Percentiles rank a stretch among this genome's conserved stretches.
phyloP scores from a whole-genome alignment of 2,797 vertebrate species.

The Hippoglossus hippoglossus region DNA sequence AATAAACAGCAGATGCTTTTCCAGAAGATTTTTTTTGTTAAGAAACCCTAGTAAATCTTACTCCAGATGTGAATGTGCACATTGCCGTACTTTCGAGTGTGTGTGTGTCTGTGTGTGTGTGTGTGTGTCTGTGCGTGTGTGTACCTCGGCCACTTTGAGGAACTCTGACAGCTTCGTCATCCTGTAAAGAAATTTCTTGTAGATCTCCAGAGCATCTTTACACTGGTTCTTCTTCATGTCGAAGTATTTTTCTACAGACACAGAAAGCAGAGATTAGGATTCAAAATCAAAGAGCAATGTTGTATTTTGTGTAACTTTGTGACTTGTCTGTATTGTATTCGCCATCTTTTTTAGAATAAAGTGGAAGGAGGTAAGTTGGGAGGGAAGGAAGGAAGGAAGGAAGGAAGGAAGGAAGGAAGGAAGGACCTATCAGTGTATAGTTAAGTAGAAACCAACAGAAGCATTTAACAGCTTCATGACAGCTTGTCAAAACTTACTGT shows the following conservation, averaged over 20 bases:
- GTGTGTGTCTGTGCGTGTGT: constrained; percentile 11
- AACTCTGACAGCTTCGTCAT: constrained; percentile 94
- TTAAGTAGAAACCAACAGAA: constrained; percentile 24
- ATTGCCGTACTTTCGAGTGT: no score
- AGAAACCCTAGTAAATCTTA: no score
- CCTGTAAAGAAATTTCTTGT: constrained; percentile 94
- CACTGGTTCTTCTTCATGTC: constrained; percentile 98
- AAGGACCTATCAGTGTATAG: constrained; percentile 9
- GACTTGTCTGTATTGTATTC: no score
- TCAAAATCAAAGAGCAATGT: not conserved
- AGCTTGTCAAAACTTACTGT: constrained; percentile 42
- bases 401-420: no score
- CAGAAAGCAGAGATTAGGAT: not conserved
- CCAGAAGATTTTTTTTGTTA: no score
- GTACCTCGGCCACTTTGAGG: constrained; percentile 96
- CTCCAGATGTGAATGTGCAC: no score
- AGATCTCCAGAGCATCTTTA: constrained; percentile 96
- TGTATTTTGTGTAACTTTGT: no score
- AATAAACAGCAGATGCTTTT: no score
- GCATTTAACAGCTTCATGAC: constrained; percentile 40
- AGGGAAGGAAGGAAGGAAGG: not conserved
- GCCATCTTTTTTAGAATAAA: no score
- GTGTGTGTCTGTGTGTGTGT: not conserved
- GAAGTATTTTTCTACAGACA: constrained; percentile 91
- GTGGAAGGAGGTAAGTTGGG: no score